Base-by-base conservation (phyloP, 2,113 vertebrate genomes). In the Zonotrichia leucophrys region DNA sequence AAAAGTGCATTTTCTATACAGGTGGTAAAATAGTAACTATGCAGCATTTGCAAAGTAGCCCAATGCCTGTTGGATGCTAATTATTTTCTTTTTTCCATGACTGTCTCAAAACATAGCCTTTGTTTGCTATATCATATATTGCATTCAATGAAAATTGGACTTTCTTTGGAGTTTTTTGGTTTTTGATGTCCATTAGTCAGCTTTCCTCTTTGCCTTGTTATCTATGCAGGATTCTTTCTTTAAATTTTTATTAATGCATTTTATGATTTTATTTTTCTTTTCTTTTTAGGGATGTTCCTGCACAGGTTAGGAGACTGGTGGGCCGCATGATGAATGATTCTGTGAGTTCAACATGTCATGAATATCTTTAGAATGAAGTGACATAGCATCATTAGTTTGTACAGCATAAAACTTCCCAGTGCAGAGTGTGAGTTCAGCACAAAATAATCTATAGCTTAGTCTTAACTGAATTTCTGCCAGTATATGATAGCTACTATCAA, bases 241-340 rank as follows among this genome's bases (percentile, higher is more conserved):
- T 9, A n/a, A 33, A 27, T 70, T 55, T 44, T 62, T 46, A 25
- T 55, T 30, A 37, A 56, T 75, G 33, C 31, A 8, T 24, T 72
- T 72, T n/a, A 37, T 79, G 1, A 6, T 25, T n/a, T 49, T 60
- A 11, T 77, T 73, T 91, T 73, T 66, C 2, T 77, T 42, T 94
- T 28, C 18, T 49, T 87, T 88, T 27, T 95, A 98, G 98, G 24
- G 9, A 42, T 49, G 88, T 98, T 89, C 47, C 90, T 56, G 15
- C 1, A 4, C 98, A 98, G 81, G 92, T 94, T 91, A 82, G 81
- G 59, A 97, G 11, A 35, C 93, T 98, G 74, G 95, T 98, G 80
- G 31, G 67, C 17, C 83, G 17, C 74, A 98, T 98, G 98, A 98
- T 97, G 75, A 95, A 70, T 35, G 52, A 97, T 66, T 11, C 10